phyloP scores from a whole-genome alignment of 2,888 invertebrate genomes.

The Cephus pygmeus region DNA sequence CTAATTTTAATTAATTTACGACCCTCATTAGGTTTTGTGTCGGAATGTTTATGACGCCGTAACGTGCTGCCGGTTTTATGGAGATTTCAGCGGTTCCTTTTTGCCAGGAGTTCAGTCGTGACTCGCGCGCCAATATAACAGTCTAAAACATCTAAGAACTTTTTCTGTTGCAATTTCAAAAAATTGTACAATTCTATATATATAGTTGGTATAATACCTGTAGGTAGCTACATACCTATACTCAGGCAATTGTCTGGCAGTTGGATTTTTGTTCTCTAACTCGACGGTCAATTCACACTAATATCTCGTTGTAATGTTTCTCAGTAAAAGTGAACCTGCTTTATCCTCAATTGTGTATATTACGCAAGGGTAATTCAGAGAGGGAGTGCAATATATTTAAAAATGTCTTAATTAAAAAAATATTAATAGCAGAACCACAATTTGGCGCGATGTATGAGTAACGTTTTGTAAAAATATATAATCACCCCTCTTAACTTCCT shows the following conservation, averaged over 20 bases:
- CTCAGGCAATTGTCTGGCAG: not conserved
- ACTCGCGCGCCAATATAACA: not conserved
- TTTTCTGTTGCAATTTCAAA: not conserved
- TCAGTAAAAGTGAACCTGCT: not conserved
- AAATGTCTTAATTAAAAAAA: not conserved
- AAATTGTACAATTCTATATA: not conserved
- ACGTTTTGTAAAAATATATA: not conserved
- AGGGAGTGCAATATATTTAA: not conserved
- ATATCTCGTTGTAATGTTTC: not conserved
- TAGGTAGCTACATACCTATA: too few relatives aligned
- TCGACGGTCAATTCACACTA: not conserved
- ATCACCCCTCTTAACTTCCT: not conserved
- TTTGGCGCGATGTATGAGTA: not conserved
- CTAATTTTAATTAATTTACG: constrained; percentile 20
- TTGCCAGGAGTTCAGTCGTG: not conserved
- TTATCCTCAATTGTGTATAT: not conserved
- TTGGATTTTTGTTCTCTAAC: not conserved
- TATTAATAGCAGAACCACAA: not conserved
- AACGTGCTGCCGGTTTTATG: constrained; percentile 15
- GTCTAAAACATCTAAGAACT: not conserved
- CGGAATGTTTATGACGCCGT: constrained; percentile 16
- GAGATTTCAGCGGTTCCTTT: not conserved
- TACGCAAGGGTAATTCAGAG: not conserved
- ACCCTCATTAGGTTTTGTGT: constrained; percentile 20
- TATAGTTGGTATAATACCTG: too few relatives aligned